Base-by-base conservation (phyloP, 2,797 vertebrate species). In the Lates japonicus region DNA sequence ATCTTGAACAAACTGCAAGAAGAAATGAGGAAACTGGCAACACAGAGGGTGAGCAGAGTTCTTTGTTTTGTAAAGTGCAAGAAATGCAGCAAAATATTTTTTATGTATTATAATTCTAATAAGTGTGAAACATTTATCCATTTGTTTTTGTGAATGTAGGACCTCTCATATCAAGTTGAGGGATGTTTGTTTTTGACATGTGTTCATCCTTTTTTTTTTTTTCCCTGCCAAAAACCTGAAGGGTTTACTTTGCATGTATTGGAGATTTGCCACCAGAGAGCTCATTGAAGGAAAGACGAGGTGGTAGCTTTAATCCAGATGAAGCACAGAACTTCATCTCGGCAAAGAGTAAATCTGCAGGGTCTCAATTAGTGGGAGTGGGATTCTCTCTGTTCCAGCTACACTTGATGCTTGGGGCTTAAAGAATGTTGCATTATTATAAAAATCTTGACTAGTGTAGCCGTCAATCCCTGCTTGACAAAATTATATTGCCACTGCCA, bases 1-100 rank as follows among this genome's bases (percentile, higher is more conserved):
- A 99, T 99, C 91, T 95, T 99, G 86, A 99, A 98, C 96, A 99
- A 99, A 93, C 94, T 99, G 72, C 98, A 99, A 86, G 98, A 99
- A 82, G 98, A 99, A 92, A 99, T 99, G 98, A 97, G 84, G 81
- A 98, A 98, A 87, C 90, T 99, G 92, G 98, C 98, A 0, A 94
- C 93, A 71, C 97, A 99, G 88, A 96, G 98, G 96, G 98, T 99
- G 87, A 94, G 95, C 51, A 29, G 20, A 5, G 1, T n/a, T 61
- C 13, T 61, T 11, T 29, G 17, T 60, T 7, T 1, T 58, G 12
- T 13, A 22, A 7, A 29, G 51, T 14, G 51, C 51, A 54, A 22
- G 29, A 54, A 11, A 13, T 52, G 5, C 2, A 44, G 33, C n/a
- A n/a, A n/a, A n/a, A n/a, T n/a, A 22, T 12, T 10, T 10, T 41